phyloP scores from a whole-genome alignment of 2,797 vertebrate species.

The Arnoldichthys spilopterus region DNA sequence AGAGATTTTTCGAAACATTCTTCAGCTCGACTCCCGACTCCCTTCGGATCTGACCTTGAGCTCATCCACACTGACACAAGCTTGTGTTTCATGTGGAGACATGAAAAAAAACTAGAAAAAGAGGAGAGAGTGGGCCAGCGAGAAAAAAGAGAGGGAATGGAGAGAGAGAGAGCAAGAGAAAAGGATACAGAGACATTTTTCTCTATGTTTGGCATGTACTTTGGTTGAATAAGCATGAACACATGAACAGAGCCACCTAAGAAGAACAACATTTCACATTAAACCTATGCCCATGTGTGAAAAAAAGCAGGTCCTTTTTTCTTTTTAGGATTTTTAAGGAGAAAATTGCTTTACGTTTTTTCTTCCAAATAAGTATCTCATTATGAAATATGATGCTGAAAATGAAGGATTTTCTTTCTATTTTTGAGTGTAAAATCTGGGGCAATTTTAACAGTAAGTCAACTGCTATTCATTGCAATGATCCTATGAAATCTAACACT shows the following conservation, averaged over 20 bases:
- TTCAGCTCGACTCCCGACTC: not conserved
- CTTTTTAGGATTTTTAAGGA: no score
- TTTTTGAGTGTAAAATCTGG: conserved; percentile 1
- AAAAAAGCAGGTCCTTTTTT: no score
- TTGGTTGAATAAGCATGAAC: conserved; percentile 1
- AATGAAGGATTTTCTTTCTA: not conserved
- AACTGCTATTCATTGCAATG: not conserved
- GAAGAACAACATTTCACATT: not conserved
- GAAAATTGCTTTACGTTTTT: no score
- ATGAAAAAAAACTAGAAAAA: not conserved
- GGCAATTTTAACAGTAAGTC: not conserved
- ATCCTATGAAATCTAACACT: not conserved
- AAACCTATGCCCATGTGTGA: no score
- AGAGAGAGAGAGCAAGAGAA: not conserved
- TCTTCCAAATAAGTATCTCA: not conserved
- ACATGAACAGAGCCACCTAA: not conserved
- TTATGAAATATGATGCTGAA: not conserved
- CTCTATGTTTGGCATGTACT: not conserved
- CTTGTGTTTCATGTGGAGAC: conserved; percentile 21
- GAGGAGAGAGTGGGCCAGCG: not conserved
- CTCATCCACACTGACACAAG: conserved; percentile 17
- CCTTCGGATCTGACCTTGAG: conserved; percentile 38
- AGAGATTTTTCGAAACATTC: conserved; percentile 1
- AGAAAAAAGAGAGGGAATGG: not conserved
- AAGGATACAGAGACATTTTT: not conserved